Evolutionary conservation across 2,797 vertebrate species (phyloP), one percentile per base, ranked within the genome.

Genomic region (Ctenopoma multispine): DNA sequence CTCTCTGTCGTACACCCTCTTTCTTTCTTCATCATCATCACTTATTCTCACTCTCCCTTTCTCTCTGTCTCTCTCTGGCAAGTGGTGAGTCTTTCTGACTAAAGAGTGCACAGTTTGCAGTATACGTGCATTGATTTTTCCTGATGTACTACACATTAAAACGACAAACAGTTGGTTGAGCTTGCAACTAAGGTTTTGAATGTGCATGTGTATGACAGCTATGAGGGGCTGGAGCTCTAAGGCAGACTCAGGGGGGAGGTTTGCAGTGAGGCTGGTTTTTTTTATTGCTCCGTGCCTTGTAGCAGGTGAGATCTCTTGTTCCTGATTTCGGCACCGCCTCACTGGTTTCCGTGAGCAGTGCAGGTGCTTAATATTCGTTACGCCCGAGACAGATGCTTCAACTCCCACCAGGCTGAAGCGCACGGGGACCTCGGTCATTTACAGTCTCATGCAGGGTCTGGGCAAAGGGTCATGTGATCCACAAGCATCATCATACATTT

Each of bases 351-450:
- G 81, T 93, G 92, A 89, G 90, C 55, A 77, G 79, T 49, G 91
- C 93, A 94, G 93, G 93, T 94, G 93, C 91, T 84, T 40, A 69
- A 89, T 89, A 92, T 94, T 92, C 89, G 93, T 93, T 90, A 93
- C 53, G 4, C 68, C 70, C 5, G 55, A 87, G 92, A 92, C 89
- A 89, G 88, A 94, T 90, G 85, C 85, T 87, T 92, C 77, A 93
- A 93, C 89, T 94, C 93, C 92, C 92, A 87, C 92, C 88, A 91
- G 89, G 86, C 87, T 10, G 41, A 44, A 64, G 88, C 51, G 76
- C 69, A 63, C 38, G 55, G 80, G 81, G 90, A 93, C 84, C 92
- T 68, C 43, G 73, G 86, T 85, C 75, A 20, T 91, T 92, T 83
- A 73, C 84, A 72, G 81, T 47, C 29, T 81, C 82, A 82, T 65